phyloP scores from a whole-genome alignment of 2,888 invertebrate genomes.

The Epirrhoe alternata region DNA sequence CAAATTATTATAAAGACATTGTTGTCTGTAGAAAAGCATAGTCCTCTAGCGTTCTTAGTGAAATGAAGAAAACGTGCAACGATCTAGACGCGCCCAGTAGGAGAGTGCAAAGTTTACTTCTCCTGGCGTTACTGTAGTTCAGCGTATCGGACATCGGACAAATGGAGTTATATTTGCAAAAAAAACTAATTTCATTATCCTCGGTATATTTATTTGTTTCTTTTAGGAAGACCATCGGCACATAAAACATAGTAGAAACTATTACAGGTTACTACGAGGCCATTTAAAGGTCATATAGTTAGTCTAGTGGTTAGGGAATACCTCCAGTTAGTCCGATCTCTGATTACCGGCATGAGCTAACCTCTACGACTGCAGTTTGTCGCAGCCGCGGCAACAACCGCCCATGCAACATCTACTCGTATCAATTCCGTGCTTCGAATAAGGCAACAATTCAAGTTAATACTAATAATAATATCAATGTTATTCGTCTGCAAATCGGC shows the following conservation, averaged over 20 bases:
- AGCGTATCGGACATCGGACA: not conserved
- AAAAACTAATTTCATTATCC: too few species aligned
- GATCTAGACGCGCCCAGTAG: slow-evolving; percentile 1
- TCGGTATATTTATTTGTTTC: too few species aligned
- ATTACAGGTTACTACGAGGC: too few species aligned
- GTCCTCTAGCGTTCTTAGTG: slow-evolving; percentile 15
- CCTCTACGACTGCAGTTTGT: too few species aligned
- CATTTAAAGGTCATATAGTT: too few species aligned
- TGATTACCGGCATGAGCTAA: not conserved
- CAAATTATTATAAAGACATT: not conserved
- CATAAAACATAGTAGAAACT: too few species aligned
- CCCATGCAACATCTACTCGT: not conserved
- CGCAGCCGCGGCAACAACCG: too few species aligned
- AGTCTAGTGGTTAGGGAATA: too few species aligned
- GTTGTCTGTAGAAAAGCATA: slow-evolving; percentile 10
- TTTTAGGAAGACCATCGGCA: too few species aligned
- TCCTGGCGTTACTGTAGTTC: not conserved
- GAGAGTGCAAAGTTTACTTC: not conserved
- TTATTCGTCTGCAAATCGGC: not conserved
- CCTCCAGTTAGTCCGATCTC: too few species aligned
- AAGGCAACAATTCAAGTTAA: not conserved
- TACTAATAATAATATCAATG: not conserved
- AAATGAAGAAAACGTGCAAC: slow-evolving; percentile 3
- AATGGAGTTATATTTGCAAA: too few species aligned
- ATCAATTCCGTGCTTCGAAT: slow-evolving; percentile 15